phyloP scores from a whole-genome alignment of 2,888 invertebrate genomes.

The Tortrix viridana region DNA sequence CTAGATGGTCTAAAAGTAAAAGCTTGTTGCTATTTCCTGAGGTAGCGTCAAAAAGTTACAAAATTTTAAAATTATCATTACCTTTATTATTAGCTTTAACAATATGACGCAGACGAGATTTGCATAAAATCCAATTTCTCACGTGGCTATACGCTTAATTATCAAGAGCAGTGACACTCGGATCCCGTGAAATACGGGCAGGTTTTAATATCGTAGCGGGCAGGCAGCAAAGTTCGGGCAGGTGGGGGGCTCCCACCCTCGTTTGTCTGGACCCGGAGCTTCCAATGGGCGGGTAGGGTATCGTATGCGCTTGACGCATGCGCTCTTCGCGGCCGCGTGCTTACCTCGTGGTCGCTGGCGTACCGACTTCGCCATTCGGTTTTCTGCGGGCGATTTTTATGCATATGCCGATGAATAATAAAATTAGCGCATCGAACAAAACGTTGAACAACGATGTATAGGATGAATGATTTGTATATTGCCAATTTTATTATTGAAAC shows the following conservation, averaged over 20 bases:
- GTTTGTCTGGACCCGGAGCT: constrained; percentile 10
- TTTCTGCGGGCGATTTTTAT: not conserved
- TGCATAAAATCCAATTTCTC: constrained; percentile 36
- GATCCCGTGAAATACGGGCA: constrained; percentile 68
- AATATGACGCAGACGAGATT: constrained; percentile 26
- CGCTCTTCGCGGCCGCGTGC: constrained; percentile 73
- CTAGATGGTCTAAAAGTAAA: not conserved
- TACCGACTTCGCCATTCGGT: constrained; percentile 37
- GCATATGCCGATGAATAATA: not conserved
- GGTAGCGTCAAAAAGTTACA: not conserved
- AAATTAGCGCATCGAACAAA: not conserved
- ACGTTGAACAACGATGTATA: too few species aligned
- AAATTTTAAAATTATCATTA: not conserved
- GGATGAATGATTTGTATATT: too few species aligned
- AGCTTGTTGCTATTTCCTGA: not conserved
- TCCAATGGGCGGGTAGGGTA: constrained; percentile 28
- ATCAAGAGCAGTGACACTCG: constrained; percentile 64
- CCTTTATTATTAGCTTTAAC: constrained; percentile 6
- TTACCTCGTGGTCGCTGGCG: constrained; percentile 65
- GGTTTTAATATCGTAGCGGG: constrained; percentile 66
- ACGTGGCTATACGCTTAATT: constrained; percentile 51
- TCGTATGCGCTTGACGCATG: constrained; percentile 61
- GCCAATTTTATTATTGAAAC: too few species aligned
- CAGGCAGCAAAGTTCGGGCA: constrained; percentile 55
- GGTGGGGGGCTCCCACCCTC: constrained; percentile 44